Evolutionary conservation across 2,113 vertebrate species (phyloP).

Genomic region (Clarias macrocephalus): DNA sequence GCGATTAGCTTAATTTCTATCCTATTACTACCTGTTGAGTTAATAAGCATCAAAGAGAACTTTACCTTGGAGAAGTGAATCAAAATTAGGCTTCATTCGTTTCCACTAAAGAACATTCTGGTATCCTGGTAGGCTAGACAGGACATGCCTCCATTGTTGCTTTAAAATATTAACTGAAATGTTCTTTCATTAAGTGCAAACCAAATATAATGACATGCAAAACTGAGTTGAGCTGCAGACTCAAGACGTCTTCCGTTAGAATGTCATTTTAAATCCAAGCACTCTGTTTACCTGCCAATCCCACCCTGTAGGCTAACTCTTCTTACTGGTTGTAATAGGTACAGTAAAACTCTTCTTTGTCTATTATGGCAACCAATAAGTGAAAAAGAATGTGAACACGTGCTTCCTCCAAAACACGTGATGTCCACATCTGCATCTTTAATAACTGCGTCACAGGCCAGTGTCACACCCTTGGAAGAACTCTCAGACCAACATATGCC

Average conservation of each 20-base stretch:
- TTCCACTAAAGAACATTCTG: too few relatives aligned
- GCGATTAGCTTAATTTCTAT: neutral
- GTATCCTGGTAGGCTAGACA: too few relatives aligned
- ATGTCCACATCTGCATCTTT: too few relatives aligned
- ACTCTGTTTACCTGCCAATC: neutral
- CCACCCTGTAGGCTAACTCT: neutral
- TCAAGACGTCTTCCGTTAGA: neutral
- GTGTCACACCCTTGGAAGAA: too few relatives aligned
- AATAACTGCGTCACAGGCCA: too few relatives aligned
- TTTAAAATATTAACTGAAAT: neutral
- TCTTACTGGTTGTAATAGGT: too few relatives aligned
- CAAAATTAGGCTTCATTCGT: too few relatives aligned
- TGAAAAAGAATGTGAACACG: neutral
- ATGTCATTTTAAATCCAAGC: neutral
- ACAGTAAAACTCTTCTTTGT: too few relatives aligned
- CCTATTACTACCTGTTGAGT: neutral
- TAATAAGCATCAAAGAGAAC: neutral
- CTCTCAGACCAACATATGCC: too few relatives aligned
- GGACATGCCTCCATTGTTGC: too few relatives aligned
- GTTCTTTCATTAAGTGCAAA: neutral
- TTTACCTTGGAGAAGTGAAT: neutral
- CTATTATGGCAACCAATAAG: neutral
- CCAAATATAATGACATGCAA: neutral
- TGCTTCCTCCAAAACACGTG: too few relatives aligned
- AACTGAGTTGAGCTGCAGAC: neutral